Evolutionary conservation across 2,113 vertebrate genomes (phyloP).

Genomic region (Brachyhypopomus occidentalis): DNA sequence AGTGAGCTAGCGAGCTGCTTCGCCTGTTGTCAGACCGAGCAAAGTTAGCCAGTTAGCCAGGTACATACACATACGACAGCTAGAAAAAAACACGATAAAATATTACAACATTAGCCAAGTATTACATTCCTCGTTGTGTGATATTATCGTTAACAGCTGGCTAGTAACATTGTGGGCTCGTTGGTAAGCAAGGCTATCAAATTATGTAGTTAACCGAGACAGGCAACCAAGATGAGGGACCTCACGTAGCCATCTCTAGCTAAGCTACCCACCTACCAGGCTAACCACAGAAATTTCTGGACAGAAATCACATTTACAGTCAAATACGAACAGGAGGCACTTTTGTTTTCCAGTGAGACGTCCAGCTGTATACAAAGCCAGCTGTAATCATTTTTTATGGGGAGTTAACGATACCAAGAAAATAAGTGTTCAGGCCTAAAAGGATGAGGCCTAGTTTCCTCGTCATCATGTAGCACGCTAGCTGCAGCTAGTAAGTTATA

Average conservation of each 20-base stretch:
- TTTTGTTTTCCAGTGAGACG: background rate
- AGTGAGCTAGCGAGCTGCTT: background rate
- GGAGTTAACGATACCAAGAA: conserved; percentile 3
- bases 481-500: background rate
- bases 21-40: background rate
- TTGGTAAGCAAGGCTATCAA: background rate
- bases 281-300: background rate
- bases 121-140: too few relatives aligned
- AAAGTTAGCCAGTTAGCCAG: conserved; percentile 3
- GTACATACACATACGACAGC: background rate
- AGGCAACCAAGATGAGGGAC: conserved; percentile 6
- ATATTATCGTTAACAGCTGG: background rate
- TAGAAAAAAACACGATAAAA: too few relatives aligned
- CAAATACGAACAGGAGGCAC: background rate
- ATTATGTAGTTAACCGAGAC: background rate
- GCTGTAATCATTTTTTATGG: background rate
- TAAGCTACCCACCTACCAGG: background rate
- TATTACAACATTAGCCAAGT: background rate
- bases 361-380: too few relatives aligned
- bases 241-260: background rate
- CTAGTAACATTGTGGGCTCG: background rate
- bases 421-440: conserved; percentile 24
- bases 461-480: background rate
- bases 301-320: background rate
- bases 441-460: conserved; percentile 30